Evolutionary conservation across 2,797 vertebrate genomes (phyloP).

Genomic region (Silurus aristotelis): DNA sequence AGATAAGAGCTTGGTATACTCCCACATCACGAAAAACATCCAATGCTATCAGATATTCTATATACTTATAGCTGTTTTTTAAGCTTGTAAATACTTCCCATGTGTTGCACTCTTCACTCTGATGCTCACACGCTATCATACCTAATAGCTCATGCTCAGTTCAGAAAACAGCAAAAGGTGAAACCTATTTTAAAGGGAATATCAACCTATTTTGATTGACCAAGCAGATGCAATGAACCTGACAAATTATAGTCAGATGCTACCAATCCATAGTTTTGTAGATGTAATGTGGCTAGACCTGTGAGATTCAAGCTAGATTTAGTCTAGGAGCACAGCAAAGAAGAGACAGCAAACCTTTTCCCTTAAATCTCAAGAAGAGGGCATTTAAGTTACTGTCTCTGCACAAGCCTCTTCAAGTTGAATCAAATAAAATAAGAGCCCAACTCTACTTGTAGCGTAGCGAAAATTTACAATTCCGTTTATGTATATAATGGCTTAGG

Average conservation of each 20-base stretch:
- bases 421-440: slow-evolving; percentile 53
- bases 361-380: slow-evolving; percentile 38
- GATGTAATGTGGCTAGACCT: background rate
- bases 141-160: background rate
- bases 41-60: slow-evolving; percentile 51
- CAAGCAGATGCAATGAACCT: background rate
- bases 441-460: slow-evolving; percentile 34
- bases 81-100: slow-evolving; percentile 15
- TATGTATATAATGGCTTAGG: slow-evolving; percentile 60
- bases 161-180: background rate
- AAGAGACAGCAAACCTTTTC: slow-evolving; percentile 24
- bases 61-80: slow-evolving; percentile 37
- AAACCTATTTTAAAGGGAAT: background rate
- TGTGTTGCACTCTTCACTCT: slow-evolving; percentile 16
- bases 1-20: slow-evolving; percentile 41
- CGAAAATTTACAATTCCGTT: slow-evolving; percentile 50
- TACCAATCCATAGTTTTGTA: slow-evolving; percentile 45
- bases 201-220: background rate
- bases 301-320: slow-evolving; percentile 10
- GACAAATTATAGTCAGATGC: background rate
- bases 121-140: slow-evolving; percentile 13
- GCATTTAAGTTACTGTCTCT: slow-evolving; percentile 17
- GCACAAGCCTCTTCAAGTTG: slow-evolving; percentile 32
- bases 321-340: slow-evolving; percentile 24
- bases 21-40: slow-evolving; percentile 46